Base-by-base conservation (phyloP, 2,113 vertebrate genomes). In the Pachyramphus minor region DNA sequence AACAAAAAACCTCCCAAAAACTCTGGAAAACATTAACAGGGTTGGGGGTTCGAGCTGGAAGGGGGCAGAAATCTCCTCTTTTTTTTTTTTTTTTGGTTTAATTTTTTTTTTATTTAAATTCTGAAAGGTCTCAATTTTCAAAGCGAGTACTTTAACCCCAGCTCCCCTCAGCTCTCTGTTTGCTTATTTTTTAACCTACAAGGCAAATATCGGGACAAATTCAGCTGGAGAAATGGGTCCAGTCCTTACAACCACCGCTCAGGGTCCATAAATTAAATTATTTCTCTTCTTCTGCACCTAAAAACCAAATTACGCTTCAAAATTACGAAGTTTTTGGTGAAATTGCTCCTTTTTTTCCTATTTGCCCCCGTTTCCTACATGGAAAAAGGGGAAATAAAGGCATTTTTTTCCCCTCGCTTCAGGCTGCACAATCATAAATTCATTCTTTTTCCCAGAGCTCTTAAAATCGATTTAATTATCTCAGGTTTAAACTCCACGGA, bases 21-120 rank as follows among this genome's bases (percentile, higher is more conserved):
- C 89, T 95, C 85, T 93, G 84, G 69, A 87, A 97, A 93, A 81
- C 66, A 87, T 84, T 50, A 89, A 89, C 53, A 14, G 77, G 23
- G 35, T 58, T n/a, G 50, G 68, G 77, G 75, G 55, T 41, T 87
- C 74, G 79, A 50, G 72, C 28, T 56, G 87, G 64, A 14, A 16
- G 35, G 37, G 37, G 22, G 66, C 11, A 27, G 37, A 50, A 74
- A 76, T 8, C 28, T 23, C 45, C 30, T 15, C 62, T 12, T 28
- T 37, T 67, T 12, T 28, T 37, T 11, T 12, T 8, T 12, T 42
- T 16, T 52, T 20, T 22, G 39, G 39, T 11, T 15, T 6, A 6
- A 9, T 19, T 33, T 11, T 53, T 41, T 73, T 18, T 45, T 19
- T 5, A 33, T 37, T 19, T 17, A 0, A 28, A 87, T 94, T 50